Evolutionary conservation across 2,797 vertebrate genomes (phyloP), one percentile per base, ranked within the genome.

Genomic region (Mormyrus hasselquistii): DNA sequence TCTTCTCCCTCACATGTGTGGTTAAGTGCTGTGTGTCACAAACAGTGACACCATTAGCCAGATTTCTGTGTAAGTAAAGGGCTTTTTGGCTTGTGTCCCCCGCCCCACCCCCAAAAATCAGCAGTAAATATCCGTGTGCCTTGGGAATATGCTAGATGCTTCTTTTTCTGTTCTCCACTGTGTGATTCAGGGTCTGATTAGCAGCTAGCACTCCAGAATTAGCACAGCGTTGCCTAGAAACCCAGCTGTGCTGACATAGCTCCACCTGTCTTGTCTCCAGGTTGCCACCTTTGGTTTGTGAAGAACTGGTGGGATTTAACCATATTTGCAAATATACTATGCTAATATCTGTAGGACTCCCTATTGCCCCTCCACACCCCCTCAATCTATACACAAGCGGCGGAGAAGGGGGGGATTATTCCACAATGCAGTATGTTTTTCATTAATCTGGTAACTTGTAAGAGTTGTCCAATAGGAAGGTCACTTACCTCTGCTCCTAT

Each of bases 81-180:
- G 47, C 69, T 49, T 52, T 22, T n/a, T 50, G n/a, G 47, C 62
- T 82, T 88, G n/a, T 47, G n/a, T 82, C 52, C 1, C 55, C 57
- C 50, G 19, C 41, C 57, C 79, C 87, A 16, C 29, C 29, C 29
- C 29, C 29, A 34, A 38, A 83, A 89, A 90, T 90, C 49, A 91
- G 86, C 53, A 10, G 10, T 57, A 47, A 91, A 89, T 87, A 90
- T 91, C 82, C 87, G 29, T 41, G 87, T 89, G 59, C 65, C 59
- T 87, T 88, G 89, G 89, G 62, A 91, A 89, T 50, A 65, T 91
- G 62, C 82, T 65, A 25, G 44, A 86, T n/a, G n/a, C 5, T 19
- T 86, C 44, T 4, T 4, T 69, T 65, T 86, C 82, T 9, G 25
- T 41, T 85, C 3, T 76, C 47, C 19, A 14, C n/a, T 65, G 50